A percentile compares a stretch with the other conserved stretches of the same genome.
These are phyloP conservation scores for Polydrusus cervinus DNA, from an alignment of 2,888 invertebrate species.

Conservation along the genomic window DNA sequence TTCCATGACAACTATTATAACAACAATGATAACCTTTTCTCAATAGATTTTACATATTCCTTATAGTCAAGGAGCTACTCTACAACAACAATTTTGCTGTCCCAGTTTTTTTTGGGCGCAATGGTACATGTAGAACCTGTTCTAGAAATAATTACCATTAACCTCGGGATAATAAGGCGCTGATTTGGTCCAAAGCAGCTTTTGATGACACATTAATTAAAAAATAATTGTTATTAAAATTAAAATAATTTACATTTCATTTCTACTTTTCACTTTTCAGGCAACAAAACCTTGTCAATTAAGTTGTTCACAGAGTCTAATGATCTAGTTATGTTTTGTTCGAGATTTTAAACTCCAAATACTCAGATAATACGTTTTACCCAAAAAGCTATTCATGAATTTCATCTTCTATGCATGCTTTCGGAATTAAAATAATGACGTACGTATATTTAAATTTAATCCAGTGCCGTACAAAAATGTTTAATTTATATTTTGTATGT, in stretches of 20 bases:
- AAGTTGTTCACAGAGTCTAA: conserved; percentile 2
- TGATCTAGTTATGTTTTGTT: conserved; percentile 2
- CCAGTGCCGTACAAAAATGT: too few species aligned
- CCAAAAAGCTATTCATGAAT: conserved; percentile 19
- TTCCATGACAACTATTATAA: too few species aligned
- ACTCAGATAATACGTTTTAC: conserved; percentile 1
- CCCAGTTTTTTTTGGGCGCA: too few species aligned
- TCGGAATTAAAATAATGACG: conserved; percentile 10
- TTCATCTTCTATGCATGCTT: conserved; percentile 19
- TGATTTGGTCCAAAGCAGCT: too few species aligned
- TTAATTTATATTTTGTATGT: too few species aligned
- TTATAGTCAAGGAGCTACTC: too few species aligned
- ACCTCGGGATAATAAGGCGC: too few species aligned
- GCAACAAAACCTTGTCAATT: not conserved
- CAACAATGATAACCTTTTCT: too few species aligned
- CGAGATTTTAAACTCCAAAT: conserved; percentile 14
- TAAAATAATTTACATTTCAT: not conserved
- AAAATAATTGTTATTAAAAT: not conserved
- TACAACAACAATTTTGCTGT: too few species aligned
- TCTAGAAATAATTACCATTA: too few species aligned
- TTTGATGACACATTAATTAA: not conserved
- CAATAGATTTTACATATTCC: too few species aligned
- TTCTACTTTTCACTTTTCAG: not conserved
- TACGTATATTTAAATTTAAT: not conserved
- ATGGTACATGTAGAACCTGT: too few species aligned